These are phyloP conservation scores for Phasia obesa DNA, from an alignment of 2,888 invertebrate species.

Conservation along the genomic window DNA sequence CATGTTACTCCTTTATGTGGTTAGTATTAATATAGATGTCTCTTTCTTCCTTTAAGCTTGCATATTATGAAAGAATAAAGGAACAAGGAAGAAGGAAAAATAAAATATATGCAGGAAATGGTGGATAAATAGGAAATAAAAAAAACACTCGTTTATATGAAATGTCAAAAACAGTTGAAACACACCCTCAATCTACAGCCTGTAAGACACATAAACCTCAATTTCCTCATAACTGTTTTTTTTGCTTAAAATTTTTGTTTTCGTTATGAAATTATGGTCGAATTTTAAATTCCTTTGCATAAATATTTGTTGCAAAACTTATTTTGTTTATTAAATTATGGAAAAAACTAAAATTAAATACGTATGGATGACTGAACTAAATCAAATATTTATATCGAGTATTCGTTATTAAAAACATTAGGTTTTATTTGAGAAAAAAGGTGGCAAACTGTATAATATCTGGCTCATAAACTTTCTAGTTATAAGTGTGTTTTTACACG, in stretches of 20 bases:
- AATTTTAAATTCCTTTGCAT: neutral
- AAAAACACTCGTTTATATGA: conserved; percentile 54
- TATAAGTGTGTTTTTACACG: no score
- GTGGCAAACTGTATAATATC: no score
- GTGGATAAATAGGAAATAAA: conserved; percentile 56
- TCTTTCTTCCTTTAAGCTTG: conserved; percentile 21
- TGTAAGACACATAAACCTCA: conserved; percentile 40
- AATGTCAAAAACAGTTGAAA: conserved; percentile 70
- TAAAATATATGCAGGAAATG: conserved; percentile 26
- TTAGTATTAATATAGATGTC: neutral
- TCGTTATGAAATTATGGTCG: neutral
- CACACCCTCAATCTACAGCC: conserved; percentile 60
- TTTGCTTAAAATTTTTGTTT: neutral
- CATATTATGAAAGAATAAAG: neutral
- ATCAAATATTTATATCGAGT: no score
- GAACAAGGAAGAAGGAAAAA: neutral
- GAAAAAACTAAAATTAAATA: no score
- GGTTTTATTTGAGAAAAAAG: no score
- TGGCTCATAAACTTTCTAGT: no score
- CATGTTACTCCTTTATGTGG: neutral
- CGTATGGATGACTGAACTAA: no score
- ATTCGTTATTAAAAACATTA: no score
- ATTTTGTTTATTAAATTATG: no score
- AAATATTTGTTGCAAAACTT: no score
- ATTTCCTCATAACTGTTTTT: neutral